These are phyloP conservation scores for Argyresthia albistria DNA, from an alignment of 2,888 invertebrate genomes.

Conservation along the genomic window DNA sequence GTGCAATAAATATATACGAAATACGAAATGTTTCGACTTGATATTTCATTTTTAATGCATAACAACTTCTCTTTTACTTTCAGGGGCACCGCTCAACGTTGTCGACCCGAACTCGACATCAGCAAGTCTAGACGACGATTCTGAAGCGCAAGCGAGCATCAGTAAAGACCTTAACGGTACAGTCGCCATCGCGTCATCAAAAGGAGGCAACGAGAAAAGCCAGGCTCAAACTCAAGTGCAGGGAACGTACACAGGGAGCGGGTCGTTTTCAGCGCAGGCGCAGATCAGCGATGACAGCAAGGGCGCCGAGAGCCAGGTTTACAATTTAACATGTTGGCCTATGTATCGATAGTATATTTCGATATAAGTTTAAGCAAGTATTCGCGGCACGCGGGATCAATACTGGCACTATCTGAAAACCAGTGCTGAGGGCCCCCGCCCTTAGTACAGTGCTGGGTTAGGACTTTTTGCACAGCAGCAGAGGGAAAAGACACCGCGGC, in stretches of 20 bases:
- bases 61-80: constrained; percentile 13
- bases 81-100: constrained; percentile 50
- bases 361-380: too few species aligned
- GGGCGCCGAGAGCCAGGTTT: constrained; percentile 80
- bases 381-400: too few species aligned
- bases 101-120: constrained; percentile 43
- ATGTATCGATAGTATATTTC: too few species aligned
- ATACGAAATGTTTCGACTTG: background rate
- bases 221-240: constrained; percentile 87
- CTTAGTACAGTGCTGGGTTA: too few species aligned
- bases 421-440: too few species aligned
- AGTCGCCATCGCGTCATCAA: constrained; percentile 82
- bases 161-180: constrained; percentile 74
- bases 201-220: constrained; percentile 82
- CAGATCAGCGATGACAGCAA: constrained; percentile 83
- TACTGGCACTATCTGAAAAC: too few species aligned
- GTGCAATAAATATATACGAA: too few species aligned
- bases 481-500: too few species aligned
- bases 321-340: too few species aligned
- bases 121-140: constrained; percentile 72
- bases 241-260: constrained; percentile 83
- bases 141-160: constrained; percentile 80
- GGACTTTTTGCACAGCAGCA: too few species aligned
- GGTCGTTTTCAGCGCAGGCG: constrained; percentile 87
- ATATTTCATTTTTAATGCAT: background rate